Base-by-base conservation (phyloP, 2,113 vertebrate genomes). In the Anser brachyrhynchus region DNA sequence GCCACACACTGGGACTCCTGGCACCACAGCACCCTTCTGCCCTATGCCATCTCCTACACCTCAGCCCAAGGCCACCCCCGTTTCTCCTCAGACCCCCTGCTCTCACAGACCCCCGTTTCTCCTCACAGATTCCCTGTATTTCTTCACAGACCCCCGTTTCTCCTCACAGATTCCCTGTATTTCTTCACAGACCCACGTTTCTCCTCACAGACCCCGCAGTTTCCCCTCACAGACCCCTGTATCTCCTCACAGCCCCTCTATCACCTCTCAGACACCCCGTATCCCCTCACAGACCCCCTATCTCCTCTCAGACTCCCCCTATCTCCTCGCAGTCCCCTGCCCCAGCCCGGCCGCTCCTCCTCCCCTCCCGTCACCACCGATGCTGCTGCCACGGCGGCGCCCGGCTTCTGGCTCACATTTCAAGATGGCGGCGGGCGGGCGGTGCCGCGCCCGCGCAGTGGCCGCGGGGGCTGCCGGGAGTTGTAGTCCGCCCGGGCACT, bases 381-480 rank as follows among this genome's bases (percentile, higher is more conserved):
- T 78, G 75, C 26, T 82, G 75, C 74, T 61, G 74, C 71, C 20
- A 75, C 59, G 13, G 87, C 96, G 74, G 92, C 95, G 67, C 73
- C 57, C 52, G 18, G 87, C 67, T 51, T 71, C 23, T 79, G 91
- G 95, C 83, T 97, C 97, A 76, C 97, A 89, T 98, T 98, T 97
- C 98, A 98, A 98, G 95, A 98, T 98, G 98, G 98, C 97, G 96
- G 29, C 77, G 3, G 3, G 8, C 19, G 5, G 5, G 46, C 41
- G 0, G 11, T 25, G 3, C 1, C 4, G 21, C 73, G 62, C 94
- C 4, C 6, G 77, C 76, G 67, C 75, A 0, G 0, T 1, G 0
- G 2, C 4, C 20, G 19, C 35, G 3, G 7, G 1, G 5, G 2
- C 55, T 49, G 37, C 51, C 46, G 97, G 97, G 96, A 94, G 2